Conservation (phyloP, 2,113 vertebrate species). For the Zeus faber region DNA sequence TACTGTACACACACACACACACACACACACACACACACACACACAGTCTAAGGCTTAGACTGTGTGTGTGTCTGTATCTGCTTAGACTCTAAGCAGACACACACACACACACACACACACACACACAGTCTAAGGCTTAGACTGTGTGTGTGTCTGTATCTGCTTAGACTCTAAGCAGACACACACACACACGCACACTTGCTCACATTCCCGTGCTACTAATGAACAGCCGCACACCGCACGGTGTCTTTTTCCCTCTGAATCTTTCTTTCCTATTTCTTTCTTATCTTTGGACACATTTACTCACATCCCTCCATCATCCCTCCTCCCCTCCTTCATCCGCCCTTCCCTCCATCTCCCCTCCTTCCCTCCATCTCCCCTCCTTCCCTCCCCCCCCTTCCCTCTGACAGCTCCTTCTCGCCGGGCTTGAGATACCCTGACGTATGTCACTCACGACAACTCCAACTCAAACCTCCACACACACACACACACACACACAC, state of each 20-base stretch:
- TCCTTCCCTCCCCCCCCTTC: slow-evolving; percentile 12
- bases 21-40: too few relatives aligned
- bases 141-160: background rate
- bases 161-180: background rate
- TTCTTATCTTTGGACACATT: slow-evolving; percentile 11
- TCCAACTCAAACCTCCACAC: too few relatives aligned
- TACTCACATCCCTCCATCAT: slow-evolving; percentile 17
- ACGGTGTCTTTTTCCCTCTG: slow-evolving; percentile 36
- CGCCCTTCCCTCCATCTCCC: background rate
- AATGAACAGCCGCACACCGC: slow-evolving; percentile 44
- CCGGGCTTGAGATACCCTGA: slow-evolving; percentile 35
- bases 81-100: too few relatives aligned
- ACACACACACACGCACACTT: background rate
- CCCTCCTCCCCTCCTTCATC: background rate
- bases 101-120: background rate
- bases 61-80: background rate
- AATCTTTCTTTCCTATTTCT: slow-evolving; percentile 38
- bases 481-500: too few relatives aligned
- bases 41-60: too few relatives aligned
- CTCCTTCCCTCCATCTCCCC: too few relatives aligned
- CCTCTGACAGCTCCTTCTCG: slow-evolving; percentile 33
- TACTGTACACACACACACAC: slow-evolving; percentile 7
- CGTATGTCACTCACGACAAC: slow-evolving; percentile 28
- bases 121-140: background rate
- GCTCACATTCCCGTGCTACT: slow-evolving; percentile 33